A percentile compares a stretch with the other conserved stretches of the same genome.
phyloP scores from a whole-genome alignment of 2,888 invertebrate species.

The Melanchra persicariae region DNA sequence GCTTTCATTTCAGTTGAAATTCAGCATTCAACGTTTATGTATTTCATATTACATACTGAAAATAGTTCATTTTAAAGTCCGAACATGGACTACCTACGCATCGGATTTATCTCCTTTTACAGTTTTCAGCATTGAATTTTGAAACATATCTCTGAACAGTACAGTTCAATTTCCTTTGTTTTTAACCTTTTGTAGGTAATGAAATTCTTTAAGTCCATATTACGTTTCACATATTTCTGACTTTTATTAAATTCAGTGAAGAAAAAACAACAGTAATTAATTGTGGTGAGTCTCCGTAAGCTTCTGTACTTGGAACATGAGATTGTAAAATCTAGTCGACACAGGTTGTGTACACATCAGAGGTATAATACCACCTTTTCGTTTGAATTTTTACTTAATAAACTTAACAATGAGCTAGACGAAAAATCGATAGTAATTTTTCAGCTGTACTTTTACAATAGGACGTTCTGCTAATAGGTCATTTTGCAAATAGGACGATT shows the following conservation, averaged over 20 bases:
- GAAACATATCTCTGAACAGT: neutral
- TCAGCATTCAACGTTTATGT: slow-evolving; percentile 8
- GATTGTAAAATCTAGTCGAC: too few species aligned
- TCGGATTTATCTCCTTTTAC: slow-evolving; percentile 39
- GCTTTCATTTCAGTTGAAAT: slow-evolving; percentile 25
- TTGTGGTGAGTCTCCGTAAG: neutral
- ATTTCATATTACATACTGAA: slow-evolving; percentile 19
- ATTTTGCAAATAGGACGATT: too few species aligned
- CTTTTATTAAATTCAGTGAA: slow-evolving; percentile 39
- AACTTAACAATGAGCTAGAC: too few species aligned
- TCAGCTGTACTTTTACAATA: too few species aligned
- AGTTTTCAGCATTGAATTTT: slow-evolving; percentile 21
- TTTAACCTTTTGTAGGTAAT: slow-evolving; percentile 32
- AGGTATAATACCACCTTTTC: too few species aligned
- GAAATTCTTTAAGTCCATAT: slow-evolving; percentile 58
- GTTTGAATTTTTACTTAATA: too few species aligned
- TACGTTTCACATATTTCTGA: slow-evolving; percentile 20
- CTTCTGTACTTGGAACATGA: too few species aligned
- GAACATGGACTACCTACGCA: slow-evolving; percentile 55
- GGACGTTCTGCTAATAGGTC: too few species aligned
- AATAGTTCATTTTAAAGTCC: slow-evolving; percentile 19
- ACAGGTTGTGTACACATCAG: too few species aligned
- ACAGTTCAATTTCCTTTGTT: slow-evolving; percentile 28
- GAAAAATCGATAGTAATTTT: too few species aligned
- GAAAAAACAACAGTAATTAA: slow-evolving; percentile 33